Evolutionary conservation across 2,797 vertebrate genomes (phyloP), one percentile per base, ranked within the genome.

Genomic region (Toxotes lorentzi): DNA sequence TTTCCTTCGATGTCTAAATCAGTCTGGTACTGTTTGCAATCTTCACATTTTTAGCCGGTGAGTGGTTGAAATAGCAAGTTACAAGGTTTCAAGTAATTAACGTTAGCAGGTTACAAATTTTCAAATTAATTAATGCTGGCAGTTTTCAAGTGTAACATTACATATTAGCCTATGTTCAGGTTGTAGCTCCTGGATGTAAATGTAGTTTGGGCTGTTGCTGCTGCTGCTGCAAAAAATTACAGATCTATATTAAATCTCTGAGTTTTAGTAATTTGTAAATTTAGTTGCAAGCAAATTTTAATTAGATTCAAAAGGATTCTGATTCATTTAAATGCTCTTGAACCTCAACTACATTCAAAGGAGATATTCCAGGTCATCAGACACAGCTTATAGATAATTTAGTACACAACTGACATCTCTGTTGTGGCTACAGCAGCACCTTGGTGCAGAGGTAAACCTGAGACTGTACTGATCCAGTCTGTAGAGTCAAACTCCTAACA

Each of bases 311-410:
- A 24, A 65, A 17, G 5, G 5, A 53, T 43, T 50, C 34, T 48
- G 2, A 65, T 34, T 54, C 10, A 38, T 14, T 72, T 13, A 71
- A 45, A 51, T 7, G 38, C 47, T 19, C 0, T 8, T 67, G 32
- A 62, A 32, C 41, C n/a, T 58, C 43, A n/a, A 30, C 24, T 38
- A 41, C 50, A 41, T 50, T 64, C 4, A 35, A 38, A 57, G 9
- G 4, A 40, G 21, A 30, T n/a, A n/a, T 27, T 9, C 21, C 1
- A 19, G 16, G 16, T 24, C 14, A 5, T 58, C 43, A 51, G 51
- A 58, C 38, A 34, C 17, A 66, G 45, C 19, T 19, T 17, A 14
- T 76, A 43, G 57, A 67, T 71, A 61, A 50, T 76, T 56, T 70
- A 32, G 5, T 1, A 3, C 32, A 27, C 30, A 9, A 7, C 6